Conservation (phyloP, 2,797 vertebrate genomes). For the Sardinella longiceps region DNA sequence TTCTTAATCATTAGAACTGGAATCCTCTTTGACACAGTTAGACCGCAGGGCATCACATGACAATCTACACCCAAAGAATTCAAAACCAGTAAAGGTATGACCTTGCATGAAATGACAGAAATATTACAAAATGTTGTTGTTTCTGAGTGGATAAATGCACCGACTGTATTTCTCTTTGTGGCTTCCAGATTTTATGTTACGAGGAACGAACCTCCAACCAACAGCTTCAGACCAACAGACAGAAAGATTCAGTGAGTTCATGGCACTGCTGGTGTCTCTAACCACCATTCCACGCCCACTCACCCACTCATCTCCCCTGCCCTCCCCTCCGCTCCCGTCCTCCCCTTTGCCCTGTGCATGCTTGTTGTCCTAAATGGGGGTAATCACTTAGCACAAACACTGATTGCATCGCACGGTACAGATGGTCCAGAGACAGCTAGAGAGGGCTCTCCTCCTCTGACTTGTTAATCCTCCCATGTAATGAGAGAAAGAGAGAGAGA, state of each 20-base stretch:
- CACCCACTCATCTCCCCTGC: background rate
- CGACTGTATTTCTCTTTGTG: background rate
- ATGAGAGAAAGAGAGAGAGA: conserved; percentile 3
- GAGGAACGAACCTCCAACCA: conserved; percentile 47
- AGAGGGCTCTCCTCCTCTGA: conserved; percentile 42
- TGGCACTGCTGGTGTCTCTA: background rate
- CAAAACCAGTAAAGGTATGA: background rate
- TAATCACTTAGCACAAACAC: conserved; percentile 53
- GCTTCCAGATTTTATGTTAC: conserved; percentile 35
- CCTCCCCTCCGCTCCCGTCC: background rate
- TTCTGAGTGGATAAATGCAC: background rate
- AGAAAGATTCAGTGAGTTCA: conserved; percentile 49
- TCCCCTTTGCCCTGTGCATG: background rate
- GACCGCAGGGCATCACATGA: background rate
- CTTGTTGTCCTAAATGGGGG: conserved; percentile 48
- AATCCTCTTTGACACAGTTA: background rate
- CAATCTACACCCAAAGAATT: background rate
- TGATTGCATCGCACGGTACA: conserved; percentile 57
- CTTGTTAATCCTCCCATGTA: conserved; percentile 59
- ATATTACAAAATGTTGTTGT: background rate
- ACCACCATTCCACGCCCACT: too few relatives aligned
- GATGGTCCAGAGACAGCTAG: conserved; percentile 56
- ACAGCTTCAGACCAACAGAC: conserved; percentile 36
- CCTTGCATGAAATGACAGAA: background rate
- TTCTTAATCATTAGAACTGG: background rate